phyloP scores from a whole-genome alignment of 2,797 vertebrate species.

The Syngnathus acus region DNA sequence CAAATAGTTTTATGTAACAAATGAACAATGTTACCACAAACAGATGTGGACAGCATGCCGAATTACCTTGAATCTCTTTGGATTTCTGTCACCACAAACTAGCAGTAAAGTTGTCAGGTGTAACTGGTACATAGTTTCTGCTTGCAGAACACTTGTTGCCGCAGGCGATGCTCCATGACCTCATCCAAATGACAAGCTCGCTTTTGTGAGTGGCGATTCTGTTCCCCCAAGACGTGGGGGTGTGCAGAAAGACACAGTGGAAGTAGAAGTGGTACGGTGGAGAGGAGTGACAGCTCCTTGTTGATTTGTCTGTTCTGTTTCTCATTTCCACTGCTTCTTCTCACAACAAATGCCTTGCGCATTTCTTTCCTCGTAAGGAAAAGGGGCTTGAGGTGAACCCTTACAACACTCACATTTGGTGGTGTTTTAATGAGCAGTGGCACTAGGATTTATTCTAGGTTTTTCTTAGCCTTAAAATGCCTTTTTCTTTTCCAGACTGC shows the following conservation, averaged over 20 bases:
- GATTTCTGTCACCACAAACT: conserved; percentile 33
- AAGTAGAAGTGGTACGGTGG: conserved; percentile 22
- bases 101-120: conserved; percentile 49
- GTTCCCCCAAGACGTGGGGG: conserved; percentile 41
- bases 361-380: conserved; percentile 47
- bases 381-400: conserved; percentile 50
- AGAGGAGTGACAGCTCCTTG: conserved; percentile 69
- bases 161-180: conserved; percentile 46
- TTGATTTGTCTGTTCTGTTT: conserved; percentile 64
- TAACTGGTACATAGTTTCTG: conserved; percentile 56
- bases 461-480: conserved; percentile 41
- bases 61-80: conserved; percentile 22
- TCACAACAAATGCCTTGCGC: conserved; percentile 58
- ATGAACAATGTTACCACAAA: conserved; percentile 32
- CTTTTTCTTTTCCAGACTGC: conserved; percentile 30
- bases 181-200: conserved; percentile 57
- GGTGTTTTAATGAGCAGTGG: conserved; percentile 59
- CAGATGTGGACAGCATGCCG: conserved; percentile 22
- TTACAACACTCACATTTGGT: conserved; percentile 51
- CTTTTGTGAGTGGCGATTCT: conserved; percentile 59
- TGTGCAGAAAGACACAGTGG: conserved; percentile 24
- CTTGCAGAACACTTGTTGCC: conserved; percentile 57
- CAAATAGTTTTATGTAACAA: conserved; percentile 16
- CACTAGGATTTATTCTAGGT: conserved; percentile 41
- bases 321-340: conserved; percentile 66